Evolutionary conservation across 2,888 invertebrate species (phyloP).

Genomic region (Synergus gifuensis): DNA sequence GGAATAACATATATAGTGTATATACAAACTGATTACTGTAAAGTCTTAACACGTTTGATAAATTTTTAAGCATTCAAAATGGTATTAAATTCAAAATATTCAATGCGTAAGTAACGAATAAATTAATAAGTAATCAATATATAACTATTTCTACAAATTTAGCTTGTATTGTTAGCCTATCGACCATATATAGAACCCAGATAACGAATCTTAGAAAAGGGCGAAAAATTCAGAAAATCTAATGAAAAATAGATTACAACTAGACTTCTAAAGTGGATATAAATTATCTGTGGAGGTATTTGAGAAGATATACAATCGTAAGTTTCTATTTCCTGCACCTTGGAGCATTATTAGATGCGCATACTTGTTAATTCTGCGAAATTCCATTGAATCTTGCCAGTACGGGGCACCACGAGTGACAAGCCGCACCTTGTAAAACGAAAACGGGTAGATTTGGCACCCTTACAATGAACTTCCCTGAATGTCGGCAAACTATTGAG

Average conservation of each 20-base stretch:
- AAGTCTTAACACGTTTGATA: too few relatives aligned
- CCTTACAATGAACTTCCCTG: conserved; percentile 29
- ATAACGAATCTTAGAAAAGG: not conserved
- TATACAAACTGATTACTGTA: too few relatives aligned
- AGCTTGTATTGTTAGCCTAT: not conserved
- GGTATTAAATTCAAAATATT: too few relatives aligned
- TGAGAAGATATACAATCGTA: not conserved
- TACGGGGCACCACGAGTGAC: conserved; percentile 23
- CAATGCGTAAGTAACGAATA: too few relatives aligned
- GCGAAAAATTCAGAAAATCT: not conserved
- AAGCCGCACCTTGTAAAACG: conserved; percentile 24
- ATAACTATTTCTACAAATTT: too few relatives aligned
- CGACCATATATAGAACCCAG: not conserved
- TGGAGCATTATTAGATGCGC: conserved; percentile 3
- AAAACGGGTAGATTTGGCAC: conserved; percentile 42
- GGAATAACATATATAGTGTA: too few relatives aligned
- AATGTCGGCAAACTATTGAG: conserved; percentile 38
- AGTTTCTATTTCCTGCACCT: conserved; percentile 25
- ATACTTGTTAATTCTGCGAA: conserved; percentile 33
- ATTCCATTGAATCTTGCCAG: conserved; percentile 14
- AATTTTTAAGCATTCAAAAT: too few relatives aligned
- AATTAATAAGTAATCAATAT: too few relatives aligned
- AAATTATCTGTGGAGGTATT: conserved; percentile 5
- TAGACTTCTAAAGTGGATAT: conserved; percentile 10
- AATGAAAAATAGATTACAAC: not conserved